These are phyloP conservation scores for Hirtodrosophila histrioides DNA, from an alignment of 2,888 invertebrate genomes.

Conservation along the genomic window DNA sequence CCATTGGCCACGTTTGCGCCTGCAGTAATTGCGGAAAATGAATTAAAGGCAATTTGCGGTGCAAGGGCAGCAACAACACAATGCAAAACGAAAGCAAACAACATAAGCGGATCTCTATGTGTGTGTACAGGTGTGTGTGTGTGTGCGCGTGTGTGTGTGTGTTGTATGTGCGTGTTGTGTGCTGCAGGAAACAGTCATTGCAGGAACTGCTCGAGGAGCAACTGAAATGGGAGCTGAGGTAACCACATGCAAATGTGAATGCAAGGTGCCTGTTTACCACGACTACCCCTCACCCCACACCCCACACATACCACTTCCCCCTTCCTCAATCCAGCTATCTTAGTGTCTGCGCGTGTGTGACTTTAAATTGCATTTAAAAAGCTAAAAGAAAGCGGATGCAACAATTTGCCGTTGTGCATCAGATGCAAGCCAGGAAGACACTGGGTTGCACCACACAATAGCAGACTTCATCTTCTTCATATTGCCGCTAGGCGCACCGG, in stretches of 20 bases:
- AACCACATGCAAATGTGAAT: conserved; percentile 51
- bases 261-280: conserved; percentile 3
- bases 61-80: conserved; percentile 49
- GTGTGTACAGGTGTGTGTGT: conserved; percentile 3
- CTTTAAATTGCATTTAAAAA: conserved; percentile 57
- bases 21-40: conserved; percentile 72
- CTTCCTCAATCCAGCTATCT: neutral
- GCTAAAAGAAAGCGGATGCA: conserved; percentile 68
- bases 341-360: conserved; percentile 17
- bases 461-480: conserved; percentile 35
- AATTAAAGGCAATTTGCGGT: conserved; percentile 72
- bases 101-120: conserved; percentile 50
- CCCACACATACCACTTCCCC: neutral
- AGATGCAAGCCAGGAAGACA: conserved; percentile 37
- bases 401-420: conserved; percentile 70
- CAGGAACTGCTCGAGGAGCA: conserved; percentile 47
- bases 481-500: conserved; percentile 30
- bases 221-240: conserved; percentile 16
- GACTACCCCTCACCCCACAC: too few species aligned
- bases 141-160: neutral
- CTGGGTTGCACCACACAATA: conserved; percentile 22
- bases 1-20: conserved; percentile 24
- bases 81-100: conserved; percentile 63
- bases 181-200: conserved; percentile 52
- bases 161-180: conserved; percentile 25